phyloP scores from a whole-genome alignment of 2,113 vertebrate species.

The Montifringilla adamsi region DNA sequence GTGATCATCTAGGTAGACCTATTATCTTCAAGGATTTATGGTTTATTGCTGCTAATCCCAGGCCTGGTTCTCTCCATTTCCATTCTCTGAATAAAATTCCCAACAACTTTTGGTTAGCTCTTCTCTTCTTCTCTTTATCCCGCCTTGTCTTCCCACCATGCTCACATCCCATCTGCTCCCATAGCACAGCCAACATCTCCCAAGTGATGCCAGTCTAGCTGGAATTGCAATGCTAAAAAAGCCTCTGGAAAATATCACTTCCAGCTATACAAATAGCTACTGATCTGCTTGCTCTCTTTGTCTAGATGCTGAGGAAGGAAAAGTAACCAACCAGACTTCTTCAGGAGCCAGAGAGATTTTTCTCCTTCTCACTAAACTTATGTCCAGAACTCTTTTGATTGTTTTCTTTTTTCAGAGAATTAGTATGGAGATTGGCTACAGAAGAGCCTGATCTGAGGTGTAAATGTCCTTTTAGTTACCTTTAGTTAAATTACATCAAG shows the following conservation, averaged over 20 bases:
- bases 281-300: not conserved
- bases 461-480: not conserved
- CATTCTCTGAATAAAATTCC: not conserved
- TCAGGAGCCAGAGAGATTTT: not conserved
- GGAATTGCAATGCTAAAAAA: not conserved
- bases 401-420: not conserved
- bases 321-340: not conserved
- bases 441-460: not conserved
- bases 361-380: not conserved
- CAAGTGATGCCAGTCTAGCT: not conserved
- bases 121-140: not conserved
- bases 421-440: not conserved
- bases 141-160: fast-evolving
- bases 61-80: not conserved
- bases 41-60: not conserved
- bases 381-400: not conserved
- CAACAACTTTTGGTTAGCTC: not conserved
- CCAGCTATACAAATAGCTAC: not conserved
- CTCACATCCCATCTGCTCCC: slow-evolving; percentile 1
- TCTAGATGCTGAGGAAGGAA: not conserved
- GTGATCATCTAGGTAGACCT: not conserved
- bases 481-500: not conserved
- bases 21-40: not conserved
- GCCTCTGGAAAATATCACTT: not conserved
- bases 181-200: not conserved